Conservation (phyloP, 2,888 invertebrate species). For the Drosophila atroscutellata region DNA sequence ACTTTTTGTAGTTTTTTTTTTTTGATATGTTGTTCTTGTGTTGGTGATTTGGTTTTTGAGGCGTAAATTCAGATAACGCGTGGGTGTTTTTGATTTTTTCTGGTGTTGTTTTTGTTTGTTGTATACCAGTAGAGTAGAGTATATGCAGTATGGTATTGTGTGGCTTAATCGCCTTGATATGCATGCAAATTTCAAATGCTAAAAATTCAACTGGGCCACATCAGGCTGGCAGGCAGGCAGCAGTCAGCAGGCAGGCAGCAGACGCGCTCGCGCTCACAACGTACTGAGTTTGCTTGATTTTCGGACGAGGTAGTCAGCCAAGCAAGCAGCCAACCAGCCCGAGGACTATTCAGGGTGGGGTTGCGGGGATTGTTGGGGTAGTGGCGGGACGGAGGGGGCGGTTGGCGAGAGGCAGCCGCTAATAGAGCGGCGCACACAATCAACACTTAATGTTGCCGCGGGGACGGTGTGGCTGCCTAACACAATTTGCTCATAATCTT, state of each 20-base stretch:
- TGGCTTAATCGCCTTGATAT: constrained; percentile 55
- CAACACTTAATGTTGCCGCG: constrained; percentile 78
- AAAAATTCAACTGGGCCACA: constrained; percentile 66
- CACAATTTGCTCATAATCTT: constrained; percentile 79
- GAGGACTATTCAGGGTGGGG: constrained; percentile 29
- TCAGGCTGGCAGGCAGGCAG: constrained; percentile 54
- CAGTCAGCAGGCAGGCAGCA: constrained; percentile 68
- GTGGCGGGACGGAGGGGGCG: constrained; percentile 2
- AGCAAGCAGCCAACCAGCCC: constrained; percentile 26
- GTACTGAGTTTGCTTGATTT: constrained; percentile 76
- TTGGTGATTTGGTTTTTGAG: constrained; percentile 39
- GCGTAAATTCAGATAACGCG: constrained; percentile 41
- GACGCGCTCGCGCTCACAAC: constrained; percentile 79
- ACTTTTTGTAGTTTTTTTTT: constrained; percentile 38
- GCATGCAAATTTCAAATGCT: constrained; percentile 73
- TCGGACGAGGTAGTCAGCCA: constrained; percentile 58
- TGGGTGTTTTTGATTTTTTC: constrained; percentile 34
- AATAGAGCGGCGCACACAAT: constrained; percentile 81
- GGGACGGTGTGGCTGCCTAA: constrained; percentile 66
- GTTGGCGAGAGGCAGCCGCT: constrained; percentile 62
- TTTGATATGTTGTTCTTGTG: constrained; percentile 37
- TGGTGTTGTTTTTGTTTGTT: constrained; percentile 24
- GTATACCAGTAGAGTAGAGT: constrained; percentile 48
- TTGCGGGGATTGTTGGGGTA: not conserved
- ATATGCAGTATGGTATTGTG: constrained; percentile 59